Conservation (phyloP, 2,113 vertebrate species). For the Dicrurus megarhynchus region DNA sequence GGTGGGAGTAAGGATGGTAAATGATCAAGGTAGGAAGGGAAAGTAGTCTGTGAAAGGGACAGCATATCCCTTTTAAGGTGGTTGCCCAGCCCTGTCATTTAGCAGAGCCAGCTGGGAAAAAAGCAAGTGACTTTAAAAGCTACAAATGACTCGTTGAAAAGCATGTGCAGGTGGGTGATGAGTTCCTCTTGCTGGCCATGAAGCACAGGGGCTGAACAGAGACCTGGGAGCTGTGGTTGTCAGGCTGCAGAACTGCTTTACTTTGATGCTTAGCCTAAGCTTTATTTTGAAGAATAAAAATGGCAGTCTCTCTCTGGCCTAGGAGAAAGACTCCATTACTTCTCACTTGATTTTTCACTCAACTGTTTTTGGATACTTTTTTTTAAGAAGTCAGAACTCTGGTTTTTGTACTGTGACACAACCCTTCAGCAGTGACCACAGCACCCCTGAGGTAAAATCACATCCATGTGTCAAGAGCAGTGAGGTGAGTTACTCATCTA, state of each 20-base stretch:
- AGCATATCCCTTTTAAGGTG: neutral
- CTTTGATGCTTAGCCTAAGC: slow-evolving; percentile 40
- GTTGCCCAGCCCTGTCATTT: slow-evolving; percentile 20
- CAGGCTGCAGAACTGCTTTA: neutral
- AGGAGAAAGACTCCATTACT: neutral
- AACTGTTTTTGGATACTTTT: neutral
- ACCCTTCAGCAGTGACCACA: neutral
- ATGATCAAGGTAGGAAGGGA: neutral
- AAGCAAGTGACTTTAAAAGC: slow-evolving; percentile 34
- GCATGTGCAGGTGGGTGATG: neutral
- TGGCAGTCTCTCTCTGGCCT: neutral
- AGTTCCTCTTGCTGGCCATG: neutral
- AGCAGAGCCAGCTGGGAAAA: slow-evolving; percentile 33
- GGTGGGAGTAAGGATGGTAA: neutral
- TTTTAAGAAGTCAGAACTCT: neutral
- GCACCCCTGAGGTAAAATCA: neutral
- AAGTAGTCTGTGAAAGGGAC: neutral
- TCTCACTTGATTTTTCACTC: neutral
- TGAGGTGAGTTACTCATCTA: neutral
- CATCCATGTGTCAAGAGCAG: neutral
- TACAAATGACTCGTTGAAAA: slow-evolving; percentile 23
- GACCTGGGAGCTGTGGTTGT: neutral
- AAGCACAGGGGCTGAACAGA: slow-evolving; percentile 26
- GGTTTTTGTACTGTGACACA: neutral
- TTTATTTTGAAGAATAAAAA: slow-evolving; percentile 43